Conservation (phyloP, 2,888 invertebrate genomes). For the Tubiluchus corallicola region DNA sequence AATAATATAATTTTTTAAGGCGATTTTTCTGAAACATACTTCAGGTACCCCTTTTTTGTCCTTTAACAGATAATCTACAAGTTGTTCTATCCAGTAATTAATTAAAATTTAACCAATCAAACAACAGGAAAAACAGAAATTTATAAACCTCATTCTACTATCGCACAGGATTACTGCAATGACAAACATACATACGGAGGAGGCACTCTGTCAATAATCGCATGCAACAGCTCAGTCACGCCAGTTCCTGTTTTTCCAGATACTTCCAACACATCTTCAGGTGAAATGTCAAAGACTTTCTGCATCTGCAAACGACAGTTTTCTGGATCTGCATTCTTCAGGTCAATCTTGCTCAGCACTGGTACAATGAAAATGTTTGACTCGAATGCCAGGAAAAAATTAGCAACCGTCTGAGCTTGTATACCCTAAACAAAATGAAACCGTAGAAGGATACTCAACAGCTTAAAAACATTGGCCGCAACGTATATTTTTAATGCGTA, state of each 20-base stretch:
- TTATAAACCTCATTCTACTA: no score
- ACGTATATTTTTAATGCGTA: not conserved
- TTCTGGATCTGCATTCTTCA: conserved; percentile 72
- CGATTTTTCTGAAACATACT: no score
- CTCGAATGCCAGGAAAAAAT: conserved; percentile 72
- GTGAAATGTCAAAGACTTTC: conserved; percentile 58
- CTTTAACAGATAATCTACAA: no score
- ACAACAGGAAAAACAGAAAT: no score
- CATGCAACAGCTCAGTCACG: conserved; percentile 51
- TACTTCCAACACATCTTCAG: conserved; percentile 51
- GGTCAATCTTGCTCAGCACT: conserved; percentile 87
- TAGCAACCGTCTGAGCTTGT: conserved; percentile 94
- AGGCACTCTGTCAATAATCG: conserved; percentile 60
- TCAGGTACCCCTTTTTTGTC: no score
- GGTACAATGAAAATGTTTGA: conserved; percentile 66
- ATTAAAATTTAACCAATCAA: no score
- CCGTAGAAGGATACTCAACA: not conserved
- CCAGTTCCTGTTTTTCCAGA: conserved; percentile 84
- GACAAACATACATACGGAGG: conserved; percentile 34
- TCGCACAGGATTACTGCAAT: no score
- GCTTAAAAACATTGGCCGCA: conserved; percentile 6
- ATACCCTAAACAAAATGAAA: conserved; percentile 38
- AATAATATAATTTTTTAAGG: no score
- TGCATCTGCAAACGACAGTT: conserved; percentile 61
- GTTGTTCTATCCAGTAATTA: no score